Evolutionary conservation across 2,888 invertebrate genomes (phyloP).

Genomic region (Lasiommata megera): DNA sequence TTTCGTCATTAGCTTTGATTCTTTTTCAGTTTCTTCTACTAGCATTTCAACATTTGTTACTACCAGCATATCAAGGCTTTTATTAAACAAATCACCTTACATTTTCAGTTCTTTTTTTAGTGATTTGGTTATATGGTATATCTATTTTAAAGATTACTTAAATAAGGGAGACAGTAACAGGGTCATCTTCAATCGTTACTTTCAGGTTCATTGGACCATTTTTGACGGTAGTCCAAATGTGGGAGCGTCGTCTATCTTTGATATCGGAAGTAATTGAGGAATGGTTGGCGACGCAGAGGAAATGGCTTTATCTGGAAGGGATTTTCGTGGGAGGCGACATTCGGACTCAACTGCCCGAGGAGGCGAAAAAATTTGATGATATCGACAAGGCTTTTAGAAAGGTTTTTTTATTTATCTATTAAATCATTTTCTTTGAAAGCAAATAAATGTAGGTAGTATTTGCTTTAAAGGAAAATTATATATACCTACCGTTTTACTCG

Average conservation of each 20-base stretch:
- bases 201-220: constrained; percentile 93
- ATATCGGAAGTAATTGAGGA: constrained; percentile 93
- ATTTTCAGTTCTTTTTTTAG: too few species aligned
- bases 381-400: constrained; percentile 91
- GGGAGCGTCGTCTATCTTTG: constrained; percentile 90
- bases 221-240: constrained; percentile 88
- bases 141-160: too few species aligned
- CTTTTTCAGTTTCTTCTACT: too few species aligned
- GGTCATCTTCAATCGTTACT: background rate
- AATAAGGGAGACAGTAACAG: too few species aligned
- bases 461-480: too few species aligned
- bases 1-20: too few species aligned
- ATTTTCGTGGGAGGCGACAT: constrained; percentile 96
- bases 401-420: constrained; percentile 56
- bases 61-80: too few species aligned
- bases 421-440: too few species aligned
- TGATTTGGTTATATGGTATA: background rate
- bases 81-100: too few species aligned
- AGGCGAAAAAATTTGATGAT: constrained; percentile 94
- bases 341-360: constrained; percentile 91
- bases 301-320: constrained; percentile 96
- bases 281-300: constrained; percentile 92
- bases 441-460: too few species aligned
- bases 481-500: too few species aligned
- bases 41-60: too few species aligned